phyloP scores from a whole-genome alignment of 1,140 invertebrate genomes.

The Hermatobates lingyangjiaoensis region DNA sequence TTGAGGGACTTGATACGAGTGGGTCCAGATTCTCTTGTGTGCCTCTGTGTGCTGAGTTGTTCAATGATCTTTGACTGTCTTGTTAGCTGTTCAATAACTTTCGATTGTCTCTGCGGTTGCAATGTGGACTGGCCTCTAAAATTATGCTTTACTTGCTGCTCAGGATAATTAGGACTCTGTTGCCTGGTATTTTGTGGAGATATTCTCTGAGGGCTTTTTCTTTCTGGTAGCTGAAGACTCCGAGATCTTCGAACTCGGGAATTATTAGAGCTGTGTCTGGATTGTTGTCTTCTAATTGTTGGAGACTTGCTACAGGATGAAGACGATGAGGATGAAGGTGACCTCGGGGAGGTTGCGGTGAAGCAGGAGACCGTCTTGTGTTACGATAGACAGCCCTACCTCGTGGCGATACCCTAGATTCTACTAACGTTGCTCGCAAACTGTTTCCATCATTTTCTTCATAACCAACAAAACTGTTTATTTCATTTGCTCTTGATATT shows the following conservation, averaged over 20 bases:
- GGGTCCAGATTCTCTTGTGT: neutral
- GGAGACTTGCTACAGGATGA: neutral
- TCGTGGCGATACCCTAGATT: constrained; percentile 12
- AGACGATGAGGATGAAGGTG: neutral
- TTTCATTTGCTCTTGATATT: no score
- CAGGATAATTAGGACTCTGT: neutral
- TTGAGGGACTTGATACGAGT: neutral
- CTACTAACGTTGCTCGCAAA: neutral
- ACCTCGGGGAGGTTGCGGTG: constrained; percentile 4
- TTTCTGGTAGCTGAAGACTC: constrained; percentile 32
- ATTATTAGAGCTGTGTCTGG: constrained; percentile 1
- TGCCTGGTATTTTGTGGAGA: neutral
- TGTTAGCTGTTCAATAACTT: neutral
- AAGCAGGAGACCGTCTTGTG: constrained; percentile 14
- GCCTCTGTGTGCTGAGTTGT: neutral
- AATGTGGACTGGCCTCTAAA: no score
- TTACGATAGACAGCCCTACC: constrained; percentile 4
- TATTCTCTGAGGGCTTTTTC: constrained; percentile 17
- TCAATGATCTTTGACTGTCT: neutral
- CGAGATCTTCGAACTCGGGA: constrained; percentile 16
- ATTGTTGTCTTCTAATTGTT: neutral
- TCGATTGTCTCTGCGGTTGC: neutral
- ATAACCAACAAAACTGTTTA: neutral
- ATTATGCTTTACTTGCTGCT: neutral
- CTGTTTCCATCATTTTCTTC: neutral